phyloP scores from a whole-genome alignment of 2,888 invertebrate genomes.

The Gastracanthus pulcherrimus region DNA sequence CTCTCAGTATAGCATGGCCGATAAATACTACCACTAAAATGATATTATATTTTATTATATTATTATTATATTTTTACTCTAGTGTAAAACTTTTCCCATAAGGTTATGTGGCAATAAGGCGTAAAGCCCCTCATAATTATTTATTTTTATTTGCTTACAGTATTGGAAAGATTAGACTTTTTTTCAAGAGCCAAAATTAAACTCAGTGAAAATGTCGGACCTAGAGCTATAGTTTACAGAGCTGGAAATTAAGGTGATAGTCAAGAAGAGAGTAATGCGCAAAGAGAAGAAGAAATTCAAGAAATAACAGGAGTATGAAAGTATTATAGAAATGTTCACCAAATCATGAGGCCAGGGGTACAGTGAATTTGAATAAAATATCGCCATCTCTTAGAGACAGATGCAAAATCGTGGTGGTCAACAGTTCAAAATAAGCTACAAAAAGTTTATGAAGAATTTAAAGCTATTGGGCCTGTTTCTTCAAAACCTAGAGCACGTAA shows the following conservation, averaged over 20 bases:
- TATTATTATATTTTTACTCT: too few relatives aligned
- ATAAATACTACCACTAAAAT: too few relatives aligned
- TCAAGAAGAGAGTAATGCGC: conserved; percentile 89
- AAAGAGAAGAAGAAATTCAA: conserved; percentile 95
- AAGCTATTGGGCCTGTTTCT: conserved; percentile 98
- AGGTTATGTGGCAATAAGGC: too few relatives aligned
- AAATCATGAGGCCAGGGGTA: conserved; percentile 94
- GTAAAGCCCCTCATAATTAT: too few relatives aligned
- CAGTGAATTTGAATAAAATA: conserved; percentile 95
- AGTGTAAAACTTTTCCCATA: too few relatives aligned
- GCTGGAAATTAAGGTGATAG: conserved; percentile 74
- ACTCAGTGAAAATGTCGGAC: conserved; percentile 58
- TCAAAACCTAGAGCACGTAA: conserved; percentile 97
- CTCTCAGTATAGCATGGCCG: too few relatives aligned
- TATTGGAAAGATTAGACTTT: conserved; percentile 3
- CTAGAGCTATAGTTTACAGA: conserved; percentile 69
- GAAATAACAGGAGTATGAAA: conserved; percentile 92
- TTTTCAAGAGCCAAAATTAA: conserved; percentile 28
- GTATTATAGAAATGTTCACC: conserved; percentile 90
- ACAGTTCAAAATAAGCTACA: conserved; percentile 81
- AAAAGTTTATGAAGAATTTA: conserved; percentile 94
- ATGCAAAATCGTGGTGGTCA: conserved; percentile 77
- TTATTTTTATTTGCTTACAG: too few relatives aligned
- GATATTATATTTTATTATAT: too few relatives aligned
- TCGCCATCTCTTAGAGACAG: conserved; percentile 93